Evolutionary conservation across 2,888 invertebrate species (phyloP).

Genomic region (Ectemnius continuus): DNA sequence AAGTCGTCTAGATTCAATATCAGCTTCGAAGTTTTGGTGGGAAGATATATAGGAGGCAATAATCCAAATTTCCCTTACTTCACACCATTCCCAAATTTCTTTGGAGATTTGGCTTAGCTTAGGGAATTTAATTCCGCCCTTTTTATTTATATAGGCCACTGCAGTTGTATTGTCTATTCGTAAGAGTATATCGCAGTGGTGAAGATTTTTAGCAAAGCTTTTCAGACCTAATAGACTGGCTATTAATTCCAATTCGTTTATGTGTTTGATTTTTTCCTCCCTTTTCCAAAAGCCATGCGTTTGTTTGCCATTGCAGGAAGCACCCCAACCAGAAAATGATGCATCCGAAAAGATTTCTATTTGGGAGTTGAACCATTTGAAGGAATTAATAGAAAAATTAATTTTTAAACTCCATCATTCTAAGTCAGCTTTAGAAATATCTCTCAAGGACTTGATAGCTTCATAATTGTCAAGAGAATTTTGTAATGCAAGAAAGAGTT

Average conservation of each 20-base stretch:
- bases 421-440: not conserved
- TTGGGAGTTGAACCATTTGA: not conserved
- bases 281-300: conserved; percentile 13
- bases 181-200: conserved; percentile 40
- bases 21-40: not conserved
- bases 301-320: not conserved
- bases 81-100: conserved; percentile 33
- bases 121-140: conserved; percentile 19
- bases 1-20: not conserved
- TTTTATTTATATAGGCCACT: conserved; percentile 1
- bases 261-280: not conserved
- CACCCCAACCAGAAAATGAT: conserved; percentile 2
- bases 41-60: not conserved
- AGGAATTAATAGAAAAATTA: not conserved
- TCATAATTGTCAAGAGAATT: not conserved
- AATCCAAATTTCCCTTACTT: conserved; percentile 25
- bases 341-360: conserved; percentile 10
- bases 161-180: conserved; percentile 49
- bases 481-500: conserved; percentile 15
- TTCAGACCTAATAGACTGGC: not conserved
- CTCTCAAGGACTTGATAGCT: not conserved
- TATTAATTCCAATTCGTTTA: conserved; percentile 6
- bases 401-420: not conserved
- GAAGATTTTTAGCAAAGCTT: conserved; percentile 16
- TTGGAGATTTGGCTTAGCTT: conserved; percentile 42